Evolutionary conservation across 2,888 invertebrate species (phyloP), one percentile per base, ranked within the genome.

Genomic region (Dyspetes luteomarginatus): DNA sequence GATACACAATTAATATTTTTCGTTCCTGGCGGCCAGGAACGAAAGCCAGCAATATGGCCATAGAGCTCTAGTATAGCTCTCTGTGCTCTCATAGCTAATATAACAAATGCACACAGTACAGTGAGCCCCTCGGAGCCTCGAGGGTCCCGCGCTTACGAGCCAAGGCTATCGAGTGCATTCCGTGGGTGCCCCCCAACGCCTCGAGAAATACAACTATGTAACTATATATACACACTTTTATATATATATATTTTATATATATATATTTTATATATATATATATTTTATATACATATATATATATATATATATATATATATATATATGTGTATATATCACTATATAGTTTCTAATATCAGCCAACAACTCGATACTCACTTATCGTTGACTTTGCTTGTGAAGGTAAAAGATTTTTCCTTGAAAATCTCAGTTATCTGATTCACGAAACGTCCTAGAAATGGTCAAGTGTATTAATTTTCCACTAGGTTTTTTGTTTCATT

Each of bases 151-250:
- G 86, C 87, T 88, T 83, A 86, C 85, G 84, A 88, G 90, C 90
- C 90, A 90, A 90, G 90, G 88, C 89, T 90, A 90, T 90, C 90
- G 89, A 89, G 90, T 87, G 86, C 88, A 88, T 88, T 88, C 88
- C 88, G 82, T 77, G 79, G 76, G 83, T 82, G 82, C 83, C 36
- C 64, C 74, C 62, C 52, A n/a, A 55, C 43, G 41, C 24, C 24
- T 41, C 56, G 69, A 58, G 69, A 58, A 69, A 69, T 17, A 17
- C 55, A 69, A 69, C 55, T 56, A 58, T 69, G 45, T 19, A 19
- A 48, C 45, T 48, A 48, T 19, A 48, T 15, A n/a, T n/a, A n/a
- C n/a, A n/a, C n/a, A 48, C 5, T 17, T 48, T 15, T 48, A 17
- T 48, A 48, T 17, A 4, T 48, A 17, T 17, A 48, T 48, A 17